Base-by-base conservation (phyloP, 64 coral and sea anemone species). In the Montipora cactus region DNA sequence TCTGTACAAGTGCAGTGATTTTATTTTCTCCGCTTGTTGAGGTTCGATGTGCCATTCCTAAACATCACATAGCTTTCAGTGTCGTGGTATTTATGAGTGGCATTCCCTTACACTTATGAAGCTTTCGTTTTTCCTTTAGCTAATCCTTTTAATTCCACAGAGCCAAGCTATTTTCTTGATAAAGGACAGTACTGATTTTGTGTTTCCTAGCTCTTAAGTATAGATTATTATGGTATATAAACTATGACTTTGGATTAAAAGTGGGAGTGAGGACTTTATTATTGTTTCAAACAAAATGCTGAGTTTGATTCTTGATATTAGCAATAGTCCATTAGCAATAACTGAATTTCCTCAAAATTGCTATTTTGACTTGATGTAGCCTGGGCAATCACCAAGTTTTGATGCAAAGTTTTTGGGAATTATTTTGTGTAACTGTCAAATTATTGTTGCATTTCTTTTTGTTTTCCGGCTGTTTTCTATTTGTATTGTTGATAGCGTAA, bases 11-110 rank as follows among this genome's bases (percentile, higher is more conserved):
- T 86, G 82, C 82, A 71, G 82, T 86, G 82, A 86, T 86, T 86
- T 86, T 71, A 70, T 71, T 86, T 47, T 47, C 23, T 55, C 57
- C 15, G 37, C 66, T 69, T 12, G 16, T 86, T 21, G 64, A 67
- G 12, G 80, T 66, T 86, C 67, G 46, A 72, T 86, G 62, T 71
- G 82, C 66, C 82, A 86, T 86, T 86, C 82, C 82, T 86, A 49
- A 86, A 86, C 82, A 86, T 72, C 82, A 72, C 82, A 50, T 45
- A 86, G 47, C 64, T 86, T 49, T 14, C 21, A 28, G 20, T 86
- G 64, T 86, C 64, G 6, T 86, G 82, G 82, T 86, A 86, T 86
- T 86, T 86, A 49, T 47, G 66, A 71, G 15, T 86, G 67, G 20
- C 82, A 51, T 72, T 23, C 66, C 66, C 82, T 86, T 48, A 23